These are phyloP conservation scores for Channallabes apus DNA, from an alignment of 2,797 vertebrate species.

Conservation along the genomic window DNA sequence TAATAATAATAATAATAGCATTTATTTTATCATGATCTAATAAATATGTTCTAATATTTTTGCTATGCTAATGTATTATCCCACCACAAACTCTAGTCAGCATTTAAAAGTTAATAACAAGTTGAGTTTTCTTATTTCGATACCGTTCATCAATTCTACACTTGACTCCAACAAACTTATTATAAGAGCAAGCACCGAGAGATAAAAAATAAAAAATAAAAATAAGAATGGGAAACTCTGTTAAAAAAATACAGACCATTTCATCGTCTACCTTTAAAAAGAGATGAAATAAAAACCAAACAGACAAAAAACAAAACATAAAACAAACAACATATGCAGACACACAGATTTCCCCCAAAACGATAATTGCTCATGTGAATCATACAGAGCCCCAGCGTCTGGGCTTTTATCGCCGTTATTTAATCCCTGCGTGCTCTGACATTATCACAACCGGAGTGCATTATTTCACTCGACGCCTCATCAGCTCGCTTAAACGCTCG, in stretches of 20 bases:
- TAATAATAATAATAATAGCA: not conserved
- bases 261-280: not conserved
- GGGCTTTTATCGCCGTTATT: conserved; percentile 21
- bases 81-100: too few relatives aligned
- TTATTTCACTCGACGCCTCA: not conserved
- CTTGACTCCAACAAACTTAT: not conserved
- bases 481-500: conserved; percentile 9
- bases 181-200: not conserved
- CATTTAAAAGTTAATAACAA: not conserved
- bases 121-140: not conserved
- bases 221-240: not conserved
- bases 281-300: not conserved
- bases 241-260: not conserved
- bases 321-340: not conserved
- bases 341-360: not conserved
- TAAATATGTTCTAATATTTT: too few relatives aligned
- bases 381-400: conserved; percentile 2
- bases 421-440: conserved; percentile 23
- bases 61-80: too few relatives aligned
- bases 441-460: conserved; percentile 22
- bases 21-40: too few relatives aligned
- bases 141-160: not conserved
- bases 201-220: too few relatives aligned
- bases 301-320: not conserved
- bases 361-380: conserved; percentile 17